phyloP scores from a whole-genome alignment of 2,113 vertebrate species.

The Pachycephala philippinensis region DNA sequence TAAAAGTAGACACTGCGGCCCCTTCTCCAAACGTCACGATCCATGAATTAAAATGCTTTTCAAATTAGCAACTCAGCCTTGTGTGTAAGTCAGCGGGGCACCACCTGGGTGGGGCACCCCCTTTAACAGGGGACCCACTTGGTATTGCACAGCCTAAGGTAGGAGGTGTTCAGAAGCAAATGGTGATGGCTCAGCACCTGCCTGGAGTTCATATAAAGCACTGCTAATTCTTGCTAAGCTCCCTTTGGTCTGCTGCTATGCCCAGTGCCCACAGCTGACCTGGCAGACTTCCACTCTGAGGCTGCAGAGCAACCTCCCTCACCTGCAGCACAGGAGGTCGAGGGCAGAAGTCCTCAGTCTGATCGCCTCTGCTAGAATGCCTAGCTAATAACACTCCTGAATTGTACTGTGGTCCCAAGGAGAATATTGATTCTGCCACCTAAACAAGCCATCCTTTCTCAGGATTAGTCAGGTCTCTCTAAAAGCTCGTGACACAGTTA shows the following conservation, averaged over 20 bases:
- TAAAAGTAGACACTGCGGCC: not conserved
- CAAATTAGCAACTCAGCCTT: not conserved
- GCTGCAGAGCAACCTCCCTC: not conserved
- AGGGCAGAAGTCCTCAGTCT: not conserved
- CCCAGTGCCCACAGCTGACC: not conserved
- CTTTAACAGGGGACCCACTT: not conserved
- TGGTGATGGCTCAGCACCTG: not conserved
- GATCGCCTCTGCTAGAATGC: not conserved
- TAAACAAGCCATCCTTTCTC: not conserved
- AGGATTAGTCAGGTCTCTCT: not conserved
- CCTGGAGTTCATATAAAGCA: not conserved
- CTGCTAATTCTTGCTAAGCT: not conserved
- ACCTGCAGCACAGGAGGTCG: rapidly evolving
- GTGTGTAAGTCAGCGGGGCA: not conserved
- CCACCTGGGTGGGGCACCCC: not conserved
- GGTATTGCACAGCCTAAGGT: not conserved
- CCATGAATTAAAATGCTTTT: not conserved
- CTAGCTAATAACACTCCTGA: not conserved
- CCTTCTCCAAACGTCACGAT: not conserved
- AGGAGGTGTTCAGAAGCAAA: not conserved
- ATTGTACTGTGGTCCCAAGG: not conserved
- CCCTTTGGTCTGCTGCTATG: not conserved
- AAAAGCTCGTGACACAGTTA: not conserved
- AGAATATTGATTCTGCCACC: not conserved
- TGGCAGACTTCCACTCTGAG: not conserved